Evolutionary conservation across 2,888 invertebrate species (phyloP), one percentile per base, ranked within the genome.

Genomic region (Apomyelois bistriatella): DNA sequence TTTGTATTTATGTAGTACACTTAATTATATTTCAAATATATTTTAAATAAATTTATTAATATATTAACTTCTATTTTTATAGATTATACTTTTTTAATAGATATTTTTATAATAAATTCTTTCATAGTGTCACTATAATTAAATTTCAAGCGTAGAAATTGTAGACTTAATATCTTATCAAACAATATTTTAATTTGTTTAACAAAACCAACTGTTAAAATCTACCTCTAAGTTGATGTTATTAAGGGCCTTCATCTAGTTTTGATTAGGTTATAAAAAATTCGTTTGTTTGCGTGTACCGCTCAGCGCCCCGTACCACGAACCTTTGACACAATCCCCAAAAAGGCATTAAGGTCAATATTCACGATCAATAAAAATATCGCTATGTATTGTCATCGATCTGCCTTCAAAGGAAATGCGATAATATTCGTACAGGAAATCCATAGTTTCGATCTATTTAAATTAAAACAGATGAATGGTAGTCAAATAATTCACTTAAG

Each of bases 341-440:
- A 70, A 65, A 71, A 70, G 67, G 68, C 65, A 60, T 63, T 60
- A 65, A 65, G 66, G 65, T 62, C 59, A 65, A 62, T 58, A 65
- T 59, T 62, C 68, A 64, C 64, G 65, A 72, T 66, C 60, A 61
- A 60, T 63, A 61, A 22, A 69, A 74, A 69, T 70, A 80, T 72
- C 72, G 71, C 74, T 76, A 83, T 71, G 75, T 79, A 82, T 83
- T 82, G 79, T 82, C 79, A 76, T 76, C 67, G 70, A 76, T 66
- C 65, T 76, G 74, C 76, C 76, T 72, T 75, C 76, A 70, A 64
- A 62, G 61, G 73, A 76, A 67, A 70, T 68, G 66, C 63, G 16
- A 62, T 28, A 54, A 57, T 60, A 71, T 74, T 75, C 72, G 74
- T 70, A 73, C 76, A 77, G 76, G 76, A 82, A 81, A 74, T 75